Evolutionary conservation across 2,113 vertebrate genomes (phyloP).

Genomic region (Stegastes partitus): DNA sequence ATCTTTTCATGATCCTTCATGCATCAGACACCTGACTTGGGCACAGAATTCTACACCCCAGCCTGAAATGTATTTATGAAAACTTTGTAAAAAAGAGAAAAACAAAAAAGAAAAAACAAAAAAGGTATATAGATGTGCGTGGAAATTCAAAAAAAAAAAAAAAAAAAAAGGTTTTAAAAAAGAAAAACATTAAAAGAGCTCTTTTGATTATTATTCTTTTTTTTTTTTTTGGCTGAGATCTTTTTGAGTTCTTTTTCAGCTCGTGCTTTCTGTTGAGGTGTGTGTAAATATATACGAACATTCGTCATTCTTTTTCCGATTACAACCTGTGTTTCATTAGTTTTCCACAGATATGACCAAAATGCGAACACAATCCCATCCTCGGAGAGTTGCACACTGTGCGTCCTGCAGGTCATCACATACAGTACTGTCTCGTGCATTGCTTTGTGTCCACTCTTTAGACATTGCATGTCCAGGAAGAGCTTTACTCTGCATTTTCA

Average conservation of each 20-base stretch:
- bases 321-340: constrained; percentile 55
- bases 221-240: constrained; percentile 88
- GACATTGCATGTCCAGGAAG: constrained; percentile 85
- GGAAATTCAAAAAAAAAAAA: constrained; percentile 68
- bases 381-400: constrained; percentile 35
- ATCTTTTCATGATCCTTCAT: constrained; percentile 49
- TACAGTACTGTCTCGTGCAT: constrained; percentile 71
- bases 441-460: constrained; percentile 76
- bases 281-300: constrained; percentile 89
- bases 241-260: constrained; percentile 82
- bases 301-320: constrained; percentile 18
- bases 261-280: constrained; percentile 88
- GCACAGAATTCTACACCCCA: constrained; percentile 82
- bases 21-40: constrained; percentile 57
- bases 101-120: constrained; percentile 68
- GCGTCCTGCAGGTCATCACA: constrained; percentile 56
- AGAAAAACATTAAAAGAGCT: constrained; percentile 81
- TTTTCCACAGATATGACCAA: constrained; percentile 75
- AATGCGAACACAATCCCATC: constrained; percentile 69
- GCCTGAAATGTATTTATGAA: constrained; percentile 95
- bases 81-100: constrained; percentile 80
- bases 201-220: constrained; percentile 90
- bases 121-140: constrained; percentile 89
- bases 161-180: constrained; percentile 1
- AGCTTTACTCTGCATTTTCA: constrained; percentile 64